These are phyloP conservation scores for Tridacna gigas DNA, from an alignment of 2,888 invertebrate genomes.

Conservation along the genomic window DNA sequence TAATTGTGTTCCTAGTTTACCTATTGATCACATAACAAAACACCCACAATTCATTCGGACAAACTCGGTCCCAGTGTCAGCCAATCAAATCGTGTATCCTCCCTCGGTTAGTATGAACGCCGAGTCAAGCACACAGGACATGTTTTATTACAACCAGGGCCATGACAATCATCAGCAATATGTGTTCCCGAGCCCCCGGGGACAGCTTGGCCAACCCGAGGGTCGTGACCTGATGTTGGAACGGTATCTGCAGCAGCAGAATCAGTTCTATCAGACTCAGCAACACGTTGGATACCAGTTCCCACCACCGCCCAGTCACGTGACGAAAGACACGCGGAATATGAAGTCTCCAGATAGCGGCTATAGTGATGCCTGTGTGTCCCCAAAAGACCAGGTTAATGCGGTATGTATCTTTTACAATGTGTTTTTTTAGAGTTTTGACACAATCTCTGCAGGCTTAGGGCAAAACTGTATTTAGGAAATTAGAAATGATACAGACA, in stretches of 20 bases:
- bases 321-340: conserved; percentile 60
- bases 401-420: conserved; percentile 37
- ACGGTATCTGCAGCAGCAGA: conserved; percentile 74
- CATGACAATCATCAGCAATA: conserved; percentile 7
- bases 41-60: conserved; percentile 44
- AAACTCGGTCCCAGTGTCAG: conserved; percentile 32
- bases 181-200: conserved; percentile 11
- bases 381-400: conserved; percentile 42
- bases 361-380: conserved; percentile 77
- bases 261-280: conserved; percentile 58
- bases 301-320: conserved; percentile 33
- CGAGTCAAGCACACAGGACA: conserved; percentile 2
- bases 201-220: conserved; percentile 9
- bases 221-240: conserved; percentile 66
- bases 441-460: no score
- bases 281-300: conserved; percentile 50
- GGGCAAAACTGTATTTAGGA: no score
- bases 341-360: conserved; percentile 82
- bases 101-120: not conserved
- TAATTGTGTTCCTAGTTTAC: conserved; percentile 4
- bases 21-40: conserved; percentile 23
- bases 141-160: conserved; percentile 24
- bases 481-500: no score
- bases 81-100: conserved; percentile 35
- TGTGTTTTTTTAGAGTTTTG: no score